Base-by-base conservation (phyloP, 2,888 invertebrate genomes). In the Chirona hameri region DNA sequence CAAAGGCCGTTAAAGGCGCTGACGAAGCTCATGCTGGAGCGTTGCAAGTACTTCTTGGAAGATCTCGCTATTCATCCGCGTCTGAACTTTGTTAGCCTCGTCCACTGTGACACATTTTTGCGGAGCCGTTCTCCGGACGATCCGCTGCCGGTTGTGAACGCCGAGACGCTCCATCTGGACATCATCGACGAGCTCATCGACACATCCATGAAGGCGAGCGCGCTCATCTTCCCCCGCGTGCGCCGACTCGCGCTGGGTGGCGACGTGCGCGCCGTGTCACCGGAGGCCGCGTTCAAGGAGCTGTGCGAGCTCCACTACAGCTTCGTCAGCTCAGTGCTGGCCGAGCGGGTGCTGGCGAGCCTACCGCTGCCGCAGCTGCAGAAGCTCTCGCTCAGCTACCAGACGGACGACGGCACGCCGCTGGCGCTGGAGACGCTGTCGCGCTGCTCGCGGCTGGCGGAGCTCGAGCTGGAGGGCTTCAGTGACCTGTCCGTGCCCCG, bases 391-490 rank as follows among this genome's bases (percentile, higher is more conserved):
- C 46, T 76, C 21, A 39, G 24, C 21, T 76, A 39, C 24, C 27
- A 76, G 76, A 24, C 24, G 46, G 76, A 46, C 46, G 76, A 46
- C 46, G 76, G 39, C 39, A 39, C 39, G 39, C 46, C 76, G 76
- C 76, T 76, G 76, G 46, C 76, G 76, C 24, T 76, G 46, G 21
- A 2, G 9, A 21, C 39, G 24, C 76, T 76, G 76, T 10, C 24
- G 21, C 76, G 39, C 24, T 76, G 76, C 46, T 21, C 21, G 18
- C 76, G 46, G 39, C 76, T 76, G 39, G 0, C 76, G 10, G 39
- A 21, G 46, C 76, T 76, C 21, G 39, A 76, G 76, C 76, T 76
- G 76, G 76, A 76, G 76, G 46, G 46, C 12, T 76, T 24, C 46
- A 76, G 39, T 21, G 39, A 10, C 76, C 39, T 76, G 21, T 76